Percentiles rank a stretch among this genome's conserved stretches.
Evolutionary conservation across 1,140 invertebrate species (phyloP).

Genomic region (Sycobia sp.): DNA sequence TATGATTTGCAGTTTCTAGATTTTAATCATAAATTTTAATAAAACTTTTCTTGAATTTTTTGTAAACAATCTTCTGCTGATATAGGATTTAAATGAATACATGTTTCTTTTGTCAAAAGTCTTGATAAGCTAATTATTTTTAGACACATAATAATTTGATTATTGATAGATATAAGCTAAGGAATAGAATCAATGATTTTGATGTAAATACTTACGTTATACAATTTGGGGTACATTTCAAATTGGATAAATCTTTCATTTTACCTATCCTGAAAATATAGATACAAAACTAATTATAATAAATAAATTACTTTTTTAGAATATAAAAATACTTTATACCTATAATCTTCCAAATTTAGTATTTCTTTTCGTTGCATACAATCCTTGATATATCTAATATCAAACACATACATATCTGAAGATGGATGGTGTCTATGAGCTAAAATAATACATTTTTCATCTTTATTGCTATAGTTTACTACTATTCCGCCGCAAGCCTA

Average conservation of each 20-base stretch:
- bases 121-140: not conserved
- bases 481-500: not conserved
- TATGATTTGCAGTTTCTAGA: no score
- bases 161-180: not conserved
- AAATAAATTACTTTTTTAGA: not conserved
- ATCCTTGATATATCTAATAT: not conserved
- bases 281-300: not conserved
- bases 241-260: not conserved
- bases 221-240: not conserved
- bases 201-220: not conserved
- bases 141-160: not conserved
- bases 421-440: not conserved
- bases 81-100: not conserved
- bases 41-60: not conserved
- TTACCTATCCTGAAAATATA: conserved; percentile 1
- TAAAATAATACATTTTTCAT: conserved; percentile 8
- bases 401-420: not conserved
- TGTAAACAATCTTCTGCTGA: not conserved
- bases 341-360: conserved; percentile 5
- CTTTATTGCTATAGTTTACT: not conserved
- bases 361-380: not conserved
- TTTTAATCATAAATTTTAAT: no score
- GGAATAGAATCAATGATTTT: not conserved
- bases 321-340: not conserved
- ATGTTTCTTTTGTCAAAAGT: not conserved